phyloP scores from a whole-genome alignment of 2,113 vertebrate species.

The Oncorhynchus mykiss region DNA sequence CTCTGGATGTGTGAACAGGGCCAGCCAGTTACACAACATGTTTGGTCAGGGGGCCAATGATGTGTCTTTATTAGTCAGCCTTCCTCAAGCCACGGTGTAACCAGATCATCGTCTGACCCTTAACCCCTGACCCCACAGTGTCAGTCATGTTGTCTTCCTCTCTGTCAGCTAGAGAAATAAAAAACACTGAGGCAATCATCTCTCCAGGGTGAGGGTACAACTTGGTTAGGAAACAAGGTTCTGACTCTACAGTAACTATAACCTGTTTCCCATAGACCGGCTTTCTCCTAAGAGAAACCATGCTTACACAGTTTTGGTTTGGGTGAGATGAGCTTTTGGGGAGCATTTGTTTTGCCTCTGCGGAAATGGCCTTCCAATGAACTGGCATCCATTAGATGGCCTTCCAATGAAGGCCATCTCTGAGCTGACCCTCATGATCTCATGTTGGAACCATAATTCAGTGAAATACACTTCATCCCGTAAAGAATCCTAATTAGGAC shows the following conservation, averaged over 20 bases:
- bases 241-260: not conserved
- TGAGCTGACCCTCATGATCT: not conserved
- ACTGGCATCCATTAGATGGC: not conserved
- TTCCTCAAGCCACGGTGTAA: not conserved
- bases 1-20: not conserved
- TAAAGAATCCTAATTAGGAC: not conserved
- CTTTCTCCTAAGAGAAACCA: not conserved
- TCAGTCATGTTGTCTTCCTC: not conserved
- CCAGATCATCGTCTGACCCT: not conserved
- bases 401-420: not conserved
- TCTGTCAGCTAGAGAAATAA: not conserved
- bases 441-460: not conserved
- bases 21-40: not conserved
- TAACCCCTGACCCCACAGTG: not conserved
- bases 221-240: not conserved
- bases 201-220: not conserved
- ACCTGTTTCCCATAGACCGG: not conserved
- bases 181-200: not conserved
- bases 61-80: conserved; percentile 1
- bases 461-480: not conserved
- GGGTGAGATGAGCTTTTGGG: not conserved
- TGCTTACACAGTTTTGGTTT: not conserved
- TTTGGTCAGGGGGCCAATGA: too few species aligned
- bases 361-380: not conserved
- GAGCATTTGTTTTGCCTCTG: not conserved